These are phyloP conservation scores for Nicator chloris DNA, from an alignment of 2,113 vertebrate genomes.

Conservation along the genomic window DNA sequence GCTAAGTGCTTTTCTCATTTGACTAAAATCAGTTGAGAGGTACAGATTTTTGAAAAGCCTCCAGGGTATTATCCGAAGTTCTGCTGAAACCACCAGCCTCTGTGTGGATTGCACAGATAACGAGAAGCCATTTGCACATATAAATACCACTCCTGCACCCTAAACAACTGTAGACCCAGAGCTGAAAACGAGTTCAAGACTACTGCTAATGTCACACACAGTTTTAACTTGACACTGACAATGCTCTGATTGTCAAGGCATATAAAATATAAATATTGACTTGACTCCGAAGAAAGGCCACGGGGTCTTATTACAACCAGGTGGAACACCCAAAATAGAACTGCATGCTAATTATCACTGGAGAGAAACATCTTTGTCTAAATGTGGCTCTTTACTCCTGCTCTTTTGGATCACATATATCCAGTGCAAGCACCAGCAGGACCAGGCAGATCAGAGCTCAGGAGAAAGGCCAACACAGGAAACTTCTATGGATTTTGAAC, in stretches of 20 bases:
- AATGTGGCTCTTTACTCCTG: background rate
- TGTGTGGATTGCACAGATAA: background rate
- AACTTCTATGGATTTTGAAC: background rate
- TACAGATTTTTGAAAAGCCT: background rate
- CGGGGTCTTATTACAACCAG: background rate
- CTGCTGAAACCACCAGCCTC: background rate
- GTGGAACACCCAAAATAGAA: background rate
- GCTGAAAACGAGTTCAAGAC: background rate
- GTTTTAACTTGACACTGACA: background rate
- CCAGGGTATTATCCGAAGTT: background rate
- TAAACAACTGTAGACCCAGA: background rate
- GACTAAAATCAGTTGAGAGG: background rate
- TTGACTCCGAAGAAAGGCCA: background rate
- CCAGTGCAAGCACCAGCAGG: background rate
- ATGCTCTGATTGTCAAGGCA: background rate
- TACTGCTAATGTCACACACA: background rate
- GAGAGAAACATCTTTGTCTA: background rate
- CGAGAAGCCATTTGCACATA: background rate
- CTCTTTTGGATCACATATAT: background rate
- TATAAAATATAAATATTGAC: background rate
- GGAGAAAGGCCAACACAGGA: background rate
- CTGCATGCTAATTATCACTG: background rate
- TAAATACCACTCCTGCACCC: background rate
- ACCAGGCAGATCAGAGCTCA: background rate
- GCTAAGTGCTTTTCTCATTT: background rate